Evolutionary conservation across 2,797 vertebrate genomes (phyloP).

Genomic region (Rhinoraja longicauda): DNA sequence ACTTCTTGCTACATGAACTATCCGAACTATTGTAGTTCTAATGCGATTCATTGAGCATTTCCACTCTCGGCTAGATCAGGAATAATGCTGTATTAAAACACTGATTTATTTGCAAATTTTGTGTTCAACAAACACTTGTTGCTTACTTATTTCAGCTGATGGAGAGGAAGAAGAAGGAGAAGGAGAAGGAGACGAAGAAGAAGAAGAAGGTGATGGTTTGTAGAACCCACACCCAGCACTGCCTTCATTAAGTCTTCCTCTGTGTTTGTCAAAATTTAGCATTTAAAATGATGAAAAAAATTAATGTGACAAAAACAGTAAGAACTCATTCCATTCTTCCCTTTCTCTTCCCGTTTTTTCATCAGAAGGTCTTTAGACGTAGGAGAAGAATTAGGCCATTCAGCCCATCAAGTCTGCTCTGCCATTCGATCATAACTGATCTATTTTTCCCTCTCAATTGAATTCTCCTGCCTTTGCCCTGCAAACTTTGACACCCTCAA

Average conservation of each 20-base stretch:
- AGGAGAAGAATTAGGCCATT: too few species aligned
- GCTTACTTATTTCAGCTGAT: constrained; percentile 19
- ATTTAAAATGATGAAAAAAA: not conserved
- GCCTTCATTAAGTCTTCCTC: not conserved
- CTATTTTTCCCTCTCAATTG: too few species aligned
- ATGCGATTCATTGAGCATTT: not conserved
- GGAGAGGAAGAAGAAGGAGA: not conserved
- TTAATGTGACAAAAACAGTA: not conserved
- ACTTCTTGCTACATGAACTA: not conserved
- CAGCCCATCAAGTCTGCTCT: too few species aligned
- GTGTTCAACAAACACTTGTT: not conserved
- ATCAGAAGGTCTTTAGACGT: too few species aligned
- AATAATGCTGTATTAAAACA: not conserved
- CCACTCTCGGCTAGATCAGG: not conserved
- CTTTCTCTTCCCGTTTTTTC: not conserved
- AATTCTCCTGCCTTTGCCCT: too few species aligned
- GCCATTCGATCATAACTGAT: too few species aligned
- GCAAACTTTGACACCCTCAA: too few species aligned
- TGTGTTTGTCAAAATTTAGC: not conserved
- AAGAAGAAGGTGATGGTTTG: not conserved
- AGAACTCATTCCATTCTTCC: not conserved
- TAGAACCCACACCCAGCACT: not conserved
- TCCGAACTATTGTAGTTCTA: not conserved
- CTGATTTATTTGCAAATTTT: not conserved
- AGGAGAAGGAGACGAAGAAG: too few species aligned